phyloP scores from a whole-genome alignment of 2,888 invertebrate genomes.

The Hesperia comma region DNA sequence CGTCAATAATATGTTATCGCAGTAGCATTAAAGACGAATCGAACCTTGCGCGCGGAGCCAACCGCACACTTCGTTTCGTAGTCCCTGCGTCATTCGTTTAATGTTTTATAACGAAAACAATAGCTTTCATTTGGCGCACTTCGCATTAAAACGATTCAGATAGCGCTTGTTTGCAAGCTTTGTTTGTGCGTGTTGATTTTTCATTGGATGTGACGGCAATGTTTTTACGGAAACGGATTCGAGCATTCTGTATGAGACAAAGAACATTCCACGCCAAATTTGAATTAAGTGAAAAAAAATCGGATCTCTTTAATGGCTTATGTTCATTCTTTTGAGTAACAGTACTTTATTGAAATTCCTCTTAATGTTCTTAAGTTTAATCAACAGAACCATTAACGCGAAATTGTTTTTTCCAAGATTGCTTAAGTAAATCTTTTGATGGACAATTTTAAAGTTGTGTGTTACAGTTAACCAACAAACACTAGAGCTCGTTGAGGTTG shows the following conservation, averaged over 20 bases:
- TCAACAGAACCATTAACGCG: neutral
- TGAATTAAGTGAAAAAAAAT: conserved; percentile 2
- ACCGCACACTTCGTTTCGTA: too few species aligned
- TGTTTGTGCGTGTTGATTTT: conserved; percentile 50
- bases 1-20: too few species aligned
- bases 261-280: conserved; percentile 8
- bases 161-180: conserved; percentile 49
- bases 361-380: neutral
- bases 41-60: too few species aligned
- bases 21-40: too few species aligned
- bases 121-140: conserved; percentile 68
- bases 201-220: conserved; percentile 32
- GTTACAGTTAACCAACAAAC: too few species aligned
- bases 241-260: conserved; percentile 11
- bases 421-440: too few species aligned
- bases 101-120: conserved; percentile 46
- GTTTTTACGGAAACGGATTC: conserved; percentile 17
- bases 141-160: conserved; percentile 59
- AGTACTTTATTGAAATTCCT: neutral
- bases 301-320: conserved; percentile 16
- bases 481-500: too few species aligned
- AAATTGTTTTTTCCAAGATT: too few species aligned
- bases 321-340: conserved; percentile 1
- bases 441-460: too few species aligned
- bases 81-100: conserved; percentile 20